Base-by-base conservation (phyloP, 2,797 vertebrate genomes). In the Myripristis murdjan region DNA sequence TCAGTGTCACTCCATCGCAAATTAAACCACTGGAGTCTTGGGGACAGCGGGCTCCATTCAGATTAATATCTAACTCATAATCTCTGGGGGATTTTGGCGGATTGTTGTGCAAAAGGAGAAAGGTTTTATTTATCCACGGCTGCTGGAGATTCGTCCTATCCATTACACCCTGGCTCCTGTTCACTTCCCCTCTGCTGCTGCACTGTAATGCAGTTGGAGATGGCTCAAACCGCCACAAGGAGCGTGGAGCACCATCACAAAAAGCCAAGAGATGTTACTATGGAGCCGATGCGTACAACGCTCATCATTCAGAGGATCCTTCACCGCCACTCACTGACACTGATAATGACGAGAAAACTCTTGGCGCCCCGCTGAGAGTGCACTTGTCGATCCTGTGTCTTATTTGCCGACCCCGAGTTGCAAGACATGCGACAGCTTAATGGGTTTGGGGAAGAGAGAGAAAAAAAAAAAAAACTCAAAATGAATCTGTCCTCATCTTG, bases 391-490 rank as follows among this genome's bases (percentile, higher is more conserved):
- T 87, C 82, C 70, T 20, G 11, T 28, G 24, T 64, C 79, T 79
- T 78, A 85, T 85, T 85, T 84, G 73, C 79, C n/a, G 6, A 59
- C 41, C 23, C 9, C 28, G 41, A 55, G 48, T 84, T 74, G 77
- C 64, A 75, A 82, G 85, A 84, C 73, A 62, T 85, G 44, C 37
- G 61, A 82, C 80, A 81, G 79, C 72, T 87, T 90, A 89, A 89
- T 91, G 80, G 80, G 24, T 80, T 89, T 85, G 64, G 14, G 6
- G 14, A n/a, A 85, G 62, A 31, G 53, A 8, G 24, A 28, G 6
- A 10, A 31, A 56, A 46, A 22, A 28, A 52, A 53, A 54, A 44
- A 66, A 56, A 67, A n/a, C n/a, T n/a, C n/a, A n/a, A n/a, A n/a
- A n/a, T 14, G 41, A 69, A 61, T 51, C 55, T 49, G 56, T 75